Evolutionary conservation across 2,888 invertebrate species (phyloP), one percentile per base, ranked within the genome.

Genomic region (Sinhomidia bicolor): DNA sequence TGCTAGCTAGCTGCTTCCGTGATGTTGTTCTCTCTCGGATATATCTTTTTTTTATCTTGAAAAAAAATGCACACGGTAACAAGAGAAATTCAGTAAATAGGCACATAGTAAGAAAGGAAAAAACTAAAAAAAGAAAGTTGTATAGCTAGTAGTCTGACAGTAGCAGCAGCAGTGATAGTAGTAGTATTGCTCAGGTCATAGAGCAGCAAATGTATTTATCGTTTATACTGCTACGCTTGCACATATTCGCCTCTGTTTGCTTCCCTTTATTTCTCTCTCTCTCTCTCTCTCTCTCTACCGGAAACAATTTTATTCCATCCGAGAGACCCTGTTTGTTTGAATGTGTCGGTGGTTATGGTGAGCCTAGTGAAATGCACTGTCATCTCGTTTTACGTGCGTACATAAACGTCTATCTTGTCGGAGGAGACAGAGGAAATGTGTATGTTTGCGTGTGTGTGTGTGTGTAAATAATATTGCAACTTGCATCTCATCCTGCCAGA

Each of bases 391-490:
- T 81, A 81, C 65, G 81, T 81, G 81, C 62, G 44, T 65, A 65
- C 65, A 65, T 81, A 81, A 81, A 81, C 47, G 65, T 81, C 62
- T 65, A 47, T 65, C 81, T 23, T 44, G 29, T 14, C 3, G 17
- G 54, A 80, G 29, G 26, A 65, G 44, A 65, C 17, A 62, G 62
- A 41, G n/a, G 41, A 62, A 23, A 65, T n/a, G 23, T 5, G 36
- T 36, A 7, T 36, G 3, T 36, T 3, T 36, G 3, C 7, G 36
- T 36, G 36, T 36, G 3, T 36, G 36, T 36, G 3, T 36, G 36
- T 36, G 36, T 36, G 65, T 65, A 81, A 81, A 81, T 65, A 81
- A 57, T 84, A 84, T 76, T 84, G 84, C 84, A 84, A 84, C 76
- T 76, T 57, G 76, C 41, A 74, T 57, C 54, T 41, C 60, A 79